Percentiles rank a stretch among this genome's conserved stretches.
Evolutionary conservation across 2,113 vertebrate species (phyloP).

Genomic region (Peromyscus maniculatus): DNA sequence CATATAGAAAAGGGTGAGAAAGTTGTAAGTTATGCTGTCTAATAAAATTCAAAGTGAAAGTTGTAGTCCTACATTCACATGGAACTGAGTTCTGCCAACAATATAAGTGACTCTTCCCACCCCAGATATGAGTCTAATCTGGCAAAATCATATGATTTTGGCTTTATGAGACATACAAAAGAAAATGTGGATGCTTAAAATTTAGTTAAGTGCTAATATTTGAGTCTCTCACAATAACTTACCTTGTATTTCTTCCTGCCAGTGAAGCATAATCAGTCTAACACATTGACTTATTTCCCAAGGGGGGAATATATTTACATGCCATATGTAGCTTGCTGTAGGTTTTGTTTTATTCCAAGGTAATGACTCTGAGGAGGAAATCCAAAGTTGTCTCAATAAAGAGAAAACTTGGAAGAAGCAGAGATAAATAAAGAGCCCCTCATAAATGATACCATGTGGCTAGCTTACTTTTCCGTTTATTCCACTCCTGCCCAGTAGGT

Average conservation of each 20-base stretch:
- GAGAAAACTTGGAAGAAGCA: not conserved
- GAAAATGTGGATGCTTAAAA: not conserved
- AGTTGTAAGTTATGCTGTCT: not conserved
- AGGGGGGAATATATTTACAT: slow-evolving; percentile 38
- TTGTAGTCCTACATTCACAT: not conserved
- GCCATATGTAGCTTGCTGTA: slow-evolving; percentile 53
- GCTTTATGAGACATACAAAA: not conserved
- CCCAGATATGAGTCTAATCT: not conserved
- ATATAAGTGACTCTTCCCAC: not conserved
- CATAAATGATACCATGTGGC: slow-evolving; percentile 47
- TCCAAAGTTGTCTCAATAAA: slow-evolving; percentile 38
- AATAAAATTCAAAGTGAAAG: not conserved
- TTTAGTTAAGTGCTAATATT: slow-evolving; percentile 27
- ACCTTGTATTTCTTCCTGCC: not conserved
- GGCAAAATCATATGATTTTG: not conserved
- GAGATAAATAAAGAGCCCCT: not conserved
- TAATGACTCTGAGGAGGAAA: slow-evolving; percentile 40
- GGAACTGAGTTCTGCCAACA: not conserved
- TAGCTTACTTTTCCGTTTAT: slow-evolving; percentile 50
- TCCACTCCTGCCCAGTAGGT: slow-evolving; percentile 52
- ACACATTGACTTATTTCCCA: slow-evolving; percentile 55
- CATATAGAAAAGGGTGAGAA: not conserved
- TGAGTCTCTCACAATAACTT: slow-evolving; percentile 47
- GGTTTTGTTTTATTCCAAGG: slow-evolving; percentile 57
- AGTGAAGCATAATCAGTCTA: slow-evolving; percentile 33